phyloP scores from a whole-genome alignment of 2,113 vertebrate genomes.

The Colinus virginianus region DNA sequence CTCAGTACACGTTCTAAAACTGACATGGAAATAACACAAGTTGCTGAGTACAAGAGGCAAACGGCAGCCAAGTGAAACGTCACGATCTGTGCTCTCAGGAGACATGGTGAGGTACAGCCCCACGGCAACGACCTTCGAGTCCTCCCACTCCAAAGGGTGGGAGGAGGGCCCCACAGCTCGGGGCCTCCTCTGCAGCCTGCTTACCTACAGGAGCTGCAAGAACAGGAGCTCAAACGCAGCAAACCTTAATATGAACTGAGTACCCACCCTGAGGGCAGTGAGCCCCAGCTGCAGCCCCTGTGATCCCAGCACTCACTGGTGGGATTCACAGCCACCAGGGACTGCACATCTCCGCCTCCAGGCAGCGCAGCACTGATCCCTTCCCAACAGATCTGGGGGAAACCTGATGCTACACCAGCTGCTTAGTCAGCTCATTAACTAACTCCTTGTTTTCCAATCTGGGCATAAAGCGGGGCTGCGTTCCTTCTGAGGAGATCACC shows the following conservation, averaged over 20 bases:
- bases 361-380: not conserved
- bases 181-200: not conserved
- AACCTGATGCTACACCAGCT: not conserved
- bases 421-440: not conserved
- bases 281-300: not conserved
- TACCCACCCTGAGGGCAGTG: not conserved
- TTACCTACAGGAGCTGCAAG: not conserved
- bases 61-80: not conserved
- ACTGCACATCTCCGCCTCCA: accelerated
- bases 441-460: not conserved
- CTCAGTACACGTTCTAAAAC: not conserved
- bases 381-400: accelerated
- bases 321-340: accelerated
- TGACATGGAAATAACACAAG: not conserved
- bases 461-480: not conserved
- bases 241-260: too few relatives aligned
- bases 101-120: not conserved
- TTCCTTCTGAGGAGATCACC: not conserved
- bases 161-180: not conserved
- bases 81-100: not conserved
- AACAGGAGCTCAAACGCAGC: accelerated
- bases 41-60: not conserved
- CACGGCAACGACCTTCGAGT: too few relatives aligned
- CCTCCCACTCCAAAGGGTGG: not conserved
- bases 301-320: accelerated